Percentiles rank a stretch among this genome's conserved stretches.
phyloP scores from a whole-genome alignment of 2,888 invertebrate genomes.

The Epinotia bilunana region DNA sequence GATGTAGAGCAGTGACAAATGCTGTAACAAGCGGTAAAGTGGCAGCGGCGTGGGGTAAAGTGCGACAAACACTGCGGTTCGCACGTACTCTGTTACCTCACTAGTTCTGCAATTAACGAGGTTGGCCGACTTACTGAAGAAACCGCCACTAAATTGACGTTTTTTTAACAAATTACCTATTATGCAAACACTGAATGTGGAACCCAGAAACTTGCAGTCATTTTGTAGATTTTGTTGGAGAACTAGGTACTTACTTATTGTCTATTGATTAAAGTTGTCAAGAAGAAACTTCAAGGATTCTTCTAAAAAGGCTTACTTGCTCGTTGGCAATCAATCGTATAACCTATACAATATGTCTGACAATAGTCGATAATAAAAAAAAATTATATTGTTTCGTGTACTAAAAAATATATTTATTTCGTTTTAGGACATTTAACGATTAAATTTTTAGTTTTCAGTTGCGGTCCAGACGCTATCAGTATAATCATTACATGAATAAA shows the following conservation, averaged over 20 bases:
- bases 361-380: too few relatives aligned
- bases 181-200: constrained; percentile 41
- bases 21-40: neutral
- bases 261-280: neutral
- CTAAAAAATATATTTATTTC: too few relatives aligned
- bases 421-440: too few relatives aligned
- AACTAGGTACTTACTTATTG: neutral
- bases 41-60: constrained; percentile 3
- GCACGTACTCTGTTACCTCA: constrained; percentile 67
- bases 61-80: constrained; percentile 46
- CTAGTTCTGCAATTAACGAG: constrained; percentile 64
- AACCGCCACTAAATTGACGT: constrained; percentile 41
- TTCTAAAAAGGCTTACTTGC: neutral
- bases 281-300: neutral
- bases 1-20: neutral
- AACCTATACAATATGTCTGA: too few relatives aligned
- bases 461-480: too few relatives aligned
- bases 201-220: constrained; percentile 19
- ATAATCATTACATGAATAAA: too few relatives aligned
- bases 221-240: constrained; percentile 14
- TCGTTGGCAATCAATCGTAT: too few relatives aligned
- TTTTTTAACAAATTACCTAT: constrained; percentile 43
- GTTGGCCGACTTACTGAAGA: constrained; percentile 52
- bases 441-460: too few relatives aligned
- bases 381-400: too few relatives aligned